These are phyloP conservation scores for Mimachlamys varia DNA, from an alignment of 2,888 invertebrate species.

Conservation along the genomic window DNA sequence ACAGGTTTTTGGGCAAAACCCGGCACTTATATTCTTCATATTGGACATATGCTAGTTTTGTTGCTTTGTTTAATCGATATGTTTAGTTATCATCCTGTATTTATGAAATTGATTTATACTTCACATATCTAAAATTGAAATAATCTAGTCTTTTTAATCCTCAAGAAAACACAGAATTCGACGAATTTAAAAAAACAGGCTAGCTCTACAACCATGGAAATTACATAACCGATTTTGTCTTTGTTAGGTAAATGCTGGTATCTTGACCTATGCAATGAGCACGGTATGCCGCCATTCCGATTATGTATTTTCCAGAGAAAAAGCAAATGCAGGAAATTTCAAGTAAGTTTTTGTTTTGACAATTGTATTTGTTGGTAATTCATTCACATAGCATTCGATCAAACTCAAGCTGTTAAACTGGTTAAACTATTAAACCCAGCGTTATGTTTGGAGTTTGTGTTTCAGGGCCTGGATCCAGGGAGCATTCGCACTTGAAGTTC, in stretches of 20 bases:
- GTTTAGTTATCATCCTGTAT: too few species aligned
- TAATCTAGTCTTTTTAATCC: too few species aligned
- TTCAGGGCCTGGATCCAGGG: slow-evolving; percentile 66
- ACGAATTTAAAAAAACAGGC: too few species aligned
- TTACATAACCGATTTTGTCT: too few species aligned
- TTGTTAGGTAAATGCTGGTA: slow-evolving; percentile 69
- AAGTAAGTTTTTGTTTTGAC: slow-evolving; percentile 57
- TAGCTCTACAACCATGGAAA: too few species aligned
- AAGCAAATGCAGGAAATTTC: slow-evolving; percentile 60
- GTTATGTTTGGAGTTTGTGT: slow-evolving; percentile 1
- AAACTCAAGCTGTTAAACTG: background rate
- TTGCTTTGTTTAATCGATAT: too few species aligned
- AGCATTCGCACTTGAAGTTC: slow-evolving; percentile 62
- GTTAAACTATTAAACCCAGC: background rate
- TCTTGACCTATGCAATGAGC: slow-evolving; percentile 73
- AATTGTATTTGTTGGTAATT: background rate
- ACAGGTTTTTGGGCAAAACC: too few species aligned
- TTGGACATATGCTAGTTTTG: too few species aligned
- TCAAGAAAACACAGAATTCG: too few species aligned
- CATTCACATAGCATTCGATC: background rate
- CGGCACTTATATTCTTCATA: too few species aligned
- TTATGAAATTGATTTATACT: too few species aligned
- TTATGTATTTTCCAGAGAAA: slow-evolving; percentile 72
- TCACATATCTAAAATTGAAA: too few species aligned
- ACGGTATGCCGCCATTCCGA: slow-evolving; percentile 75